Percentiles rank a stretch among this genome's conserved stretches.
Conservation (phyloP, 2,888 invertebrate genomes). For the Cerceris ruficornis region DNA sequence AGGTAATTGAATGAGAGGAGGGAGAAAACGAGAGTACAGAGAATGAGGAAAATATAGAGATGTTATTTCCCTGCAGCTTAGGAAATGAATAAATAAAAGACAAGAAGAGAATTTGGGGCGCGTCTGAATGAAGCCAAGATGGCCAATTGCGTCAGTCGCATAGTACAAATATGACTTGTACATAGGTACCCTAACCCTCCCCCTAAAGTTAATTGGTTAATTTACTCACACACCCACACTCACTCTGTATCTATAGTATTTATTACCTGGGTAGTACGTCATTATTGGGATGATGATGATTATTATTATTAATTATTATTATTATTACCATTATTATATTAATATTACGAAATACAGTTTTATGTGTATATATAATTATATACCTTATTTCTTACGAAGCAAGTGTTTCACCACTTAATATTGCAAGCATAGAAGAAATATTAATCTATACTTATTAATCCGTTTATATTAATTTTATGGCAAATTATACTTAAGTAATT, state of each 20-base stretch:
- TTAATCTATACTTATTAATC: neutral
- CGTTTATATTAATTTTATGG: neutral
- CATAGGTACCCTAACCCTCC: constrained; percentile 71
- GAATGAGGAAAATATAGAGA: constrained; percentile 40
- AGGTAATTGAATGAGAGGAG: constrained; percentile 51
- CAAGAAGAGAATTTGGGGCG: constrained; percentile 71
- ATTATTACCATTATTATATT: constrained; percentile 77
- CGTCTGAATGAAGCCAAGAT: constrained; percentile 73
- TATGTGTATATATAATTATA: constrained; percentile 78
- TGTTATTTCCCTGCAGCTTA: constrained; percentile 59
- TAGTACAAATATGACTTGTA: constrained; percentile 82
- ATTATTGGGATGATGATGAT: constrained; percentile 81
- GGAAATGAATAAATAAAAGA: constrained; percentile 60
- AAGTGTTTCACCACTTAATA: constrained; percentile 52
- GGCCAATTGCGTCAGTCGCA: constrained; percentile 79
- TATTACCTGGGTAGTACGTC: constrained; percentile 82
- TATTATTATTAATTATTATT: constrained; percentile 77
- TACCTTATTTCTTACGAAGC: constrained; percentile 74
- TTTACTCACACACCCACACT: constrained; percentile 80
- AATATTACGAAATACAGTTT: constrained; percentile 81
- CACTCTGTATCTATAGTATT: constrained; percentile 82
- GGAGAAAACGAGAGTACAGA: constrained; percentile 35
- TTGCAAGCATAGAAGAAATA: constrained; percentile 63
- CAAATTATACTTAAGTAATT: neutral
- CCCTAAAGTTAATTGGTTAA: constrained; percentile 72